Percentiles rank a stretch among this genome's conserved stretches.
phyloP scores from a whole-genome alignment of 2,888 invertebrate species.

The Lasioglossum zephyrum region DNA sequence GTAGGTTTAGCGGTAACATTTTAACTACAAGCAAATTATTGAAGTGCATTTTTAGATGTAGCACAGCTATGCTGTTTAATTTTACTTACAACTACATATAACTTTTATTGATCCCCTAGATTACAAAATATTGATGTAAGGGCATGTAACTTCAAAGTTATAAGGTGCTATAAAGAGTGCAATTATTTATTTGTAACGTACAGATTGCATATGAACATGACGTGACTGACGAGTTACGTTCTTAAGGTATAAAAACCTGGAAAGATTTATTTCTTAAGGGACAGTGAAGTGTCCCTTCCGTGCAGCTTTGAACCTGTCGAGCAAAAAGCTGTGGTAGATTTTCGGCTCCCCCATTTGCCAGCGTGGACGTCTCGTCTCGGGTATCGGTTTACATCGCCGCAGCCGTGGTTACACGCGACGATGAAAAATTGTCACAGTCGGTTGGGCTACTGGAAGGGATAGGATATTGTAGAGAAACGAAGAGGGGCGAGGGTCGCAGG shows the following conservation, averaged over 20 bases:
- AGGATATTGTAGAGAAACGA: constrained; percentile 38
- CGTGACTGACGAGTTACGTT: neutral
- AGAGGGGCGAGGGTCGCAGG: constrained; percentile 15
- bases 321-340: neutral
- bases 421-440: constrained; percentile 61
- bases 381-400: constrained; percentile 41
- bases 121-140: neutral
- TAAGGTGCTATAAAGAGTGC: neutral
- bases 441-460: constrained; percentile 40
- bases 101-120: neutral
- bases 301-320: neutral
- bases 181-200: neutral
- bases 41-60: neutral
- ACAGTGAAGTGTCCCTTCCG: neutral
- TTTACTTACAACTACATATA: neutral
- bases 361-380: neutral
- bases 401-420: constrained; percentile 28
- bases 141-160: neutral
- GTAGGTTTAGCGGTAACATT: neutral
- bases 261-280: neutral
- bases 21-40: neutral
- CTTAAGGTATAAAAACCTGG: neutral
- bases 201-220: neutral
- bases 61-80: neutral
- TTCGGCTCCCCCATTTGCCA: neutral